phyloP scores from a whole-genome alignment of 2,797 vertebrate genomes.

The Eulemur mongoz region DNA sequence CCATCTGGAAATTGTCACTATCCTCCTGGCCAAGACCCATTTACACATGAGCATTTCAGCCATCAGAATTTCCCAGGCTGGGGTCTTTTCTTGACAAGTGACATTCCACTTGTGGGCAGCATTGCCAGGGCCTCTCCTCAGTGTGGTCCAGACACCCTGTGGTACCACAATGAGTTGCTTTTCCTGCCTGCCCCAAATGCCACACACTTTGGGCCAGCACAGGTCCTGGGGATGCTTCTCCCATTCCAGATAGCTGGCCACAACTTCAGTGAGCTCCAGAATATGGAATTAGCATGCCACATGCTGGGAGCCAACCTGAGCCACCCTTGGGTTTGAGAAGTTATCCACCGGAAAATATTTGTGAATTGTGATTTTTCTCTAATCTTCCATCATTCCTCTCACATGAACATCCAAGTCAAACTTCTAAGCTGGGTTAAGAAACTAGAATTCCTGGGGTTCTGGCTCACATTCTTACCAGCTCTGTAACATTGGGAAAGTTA shows the following conservation, averaged over 20 bases:
- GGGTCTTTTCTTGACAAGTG: not conserved
- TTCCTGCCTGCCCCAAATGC: not conserved
- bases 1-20: not conserved
- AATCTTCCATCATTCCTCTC: not conserved
- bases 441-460: not conserved
- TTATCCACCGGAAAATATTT: not conserved
- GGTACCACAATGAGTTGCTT: not conserved
- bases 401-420: not conserved
- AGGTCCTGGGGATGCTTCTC: not conserved
- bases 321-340: not conserved
- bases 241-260: not conserved
- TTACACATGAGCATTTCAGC: not conserved
- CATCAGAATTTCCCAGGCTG: not conserved
- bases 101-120: not conserved
- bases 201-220: not conserved
- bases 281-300: not conserved
- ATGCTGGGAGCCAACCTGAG: not conserved
- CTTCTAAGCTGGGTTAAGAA: not conserved
- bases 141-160: not conserved
- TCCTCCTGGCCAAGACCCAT: not conserved
- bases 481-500: not conserved
- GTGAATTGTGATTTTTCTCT: not conserved
- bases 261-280: not conserved
- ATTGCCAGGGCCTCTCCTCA: not conserved
- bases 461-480: not conserved